Evolutionary conservation across 1,140 invertebrate genomes (phyloP).

Genomic region (Theocolax elegans): DNA sequence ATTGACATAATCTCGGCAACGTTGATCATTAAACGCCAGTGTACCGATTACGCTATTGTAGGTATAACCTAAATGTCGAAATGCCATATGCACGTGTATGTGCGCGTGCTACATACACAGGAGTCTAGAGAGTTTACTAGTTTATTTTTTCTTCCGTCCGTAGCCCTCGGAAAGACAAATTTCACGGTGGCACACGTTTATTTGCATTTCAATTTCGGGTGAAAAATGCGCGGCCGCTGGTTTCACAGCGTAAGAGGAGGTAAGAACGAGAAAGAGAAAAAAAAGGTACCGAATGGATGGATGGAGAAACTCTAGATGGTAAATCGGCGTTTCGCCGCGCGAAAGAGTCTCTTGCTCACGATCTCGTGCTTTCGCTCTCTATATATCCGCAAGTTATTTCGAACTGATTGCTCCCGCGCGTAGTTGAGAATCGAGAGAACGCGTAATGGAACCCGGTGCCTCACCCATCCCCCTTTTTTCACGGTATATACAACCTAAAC

Average conservation of each 20-base stretch:
- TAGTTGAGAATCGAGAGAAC: not conserved
- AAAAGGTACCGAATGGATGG: not conserved
- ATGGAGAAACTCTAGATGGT: conserved; percentile 12
- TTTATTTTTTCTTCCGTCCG: too few relatives aligned
- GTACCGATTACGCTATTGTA: not conserved
- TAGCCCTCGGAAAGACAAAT: conserved; percentile 32
- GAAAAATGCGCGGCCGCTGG: conserved; percentile 15
- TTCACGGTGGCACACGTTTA: conserved; percentile 23
- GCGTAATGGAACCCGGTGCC: not conserved
- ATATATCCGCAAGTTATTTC: conserved; percentile 14
- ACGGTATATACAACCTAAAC: not conserved
- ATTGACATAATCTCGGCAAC: not conserved
- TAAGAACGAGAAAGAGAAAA: not conserved
- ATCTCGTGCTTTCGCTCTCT: not conserved
- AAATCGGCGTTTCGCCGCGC: conserved; percentile 26
- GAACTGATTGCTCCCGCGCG: conserved; percentile 5
- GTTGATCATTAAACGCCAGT: not conserved
- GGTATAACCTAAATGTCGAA: too few relatives aligned
- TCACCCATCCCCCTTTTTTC: too few relatives aligned
- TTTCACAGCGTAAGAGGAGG: not conserved
- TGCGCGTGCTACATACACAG: too few relatives aligned
- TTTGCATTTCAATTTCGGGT: conserved; percentile 41
- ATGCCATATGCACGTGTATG: too few relatives aligned
- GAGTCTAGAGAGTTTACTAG: too few relatives aligned
- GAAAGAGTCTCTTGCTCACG: not conserved